Evolutionary conservation across 2,888 invertebrate species (phyloP).

Genomic region (Odiellus spinosus): DNA sequence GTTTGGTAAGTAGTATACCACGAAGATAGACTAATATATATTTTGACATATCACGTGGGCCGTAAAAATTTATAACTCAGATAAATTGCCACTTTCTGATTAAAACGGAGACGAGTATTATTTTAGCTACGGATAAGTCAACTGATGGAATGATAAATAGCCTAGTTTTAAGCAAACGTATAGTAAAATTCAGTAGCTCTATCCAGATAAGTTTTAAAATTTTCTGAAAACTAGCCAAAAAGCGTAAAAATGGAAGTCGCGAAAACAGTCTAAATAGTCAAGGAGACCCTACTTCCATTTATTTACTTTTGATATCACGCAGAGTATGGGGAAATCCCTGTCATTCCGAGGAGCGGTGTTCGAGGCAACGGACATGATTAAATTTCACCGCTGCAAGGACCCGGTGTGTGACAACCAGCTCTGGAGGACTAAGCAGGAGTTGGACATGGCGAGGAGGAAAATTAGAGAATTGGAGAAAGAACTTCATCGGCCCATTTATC

Average conservation of each 20-base stretch:
- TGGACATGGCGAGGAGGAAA: conserved; percentile 67
- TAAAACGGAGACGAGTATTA: too few species aligned
- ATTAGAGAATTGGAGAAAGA: conserved; percentile 57
- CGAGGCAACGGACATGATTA: conserved; percentile 33
- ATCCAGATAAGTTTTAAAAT: too few species aligned
- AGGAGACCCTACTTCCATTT: background rate
- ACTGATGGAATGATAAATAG: too few species aligned
- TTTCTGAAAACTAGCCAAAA: too few species aligned
- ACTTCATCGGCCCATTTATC: background rate
- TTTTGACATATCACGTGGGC: background rate
- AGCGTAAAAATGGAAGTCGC: too few species aligned
- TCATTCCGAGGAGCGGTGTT: conserved; percentile 32
- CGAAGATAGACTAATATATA: background rate
- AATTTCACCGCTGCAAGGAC: conserved; percentile 42
- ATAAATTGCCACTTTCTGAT: too few species aligned
- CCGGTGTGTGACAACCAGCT: conserved; percentile 63
- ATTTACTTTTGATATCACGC: background rate
- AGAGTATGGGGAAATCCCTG: conserved; percentile 26
- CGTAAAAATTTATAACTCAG: too few species aligned
- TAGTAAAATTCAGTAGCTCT: too few species aligned
- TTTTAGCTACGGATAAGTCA: too few species aligned
- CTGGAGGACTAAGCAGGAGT: conserved; percentile 79
- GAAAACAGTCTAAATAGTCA: too few species aligned
- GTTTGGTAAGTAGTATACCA: conserved; percentile 50
- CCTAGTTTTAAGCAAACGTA: too few species aligned